Percentiles rank a stretch among this genome's conserved stretches.
These are phyloP conservation scores for Theonella swinhoei DNA, from an alignment of 37 sponge, comb jelly and placozoan genomes.

Conservation along the genomic window DNA sequence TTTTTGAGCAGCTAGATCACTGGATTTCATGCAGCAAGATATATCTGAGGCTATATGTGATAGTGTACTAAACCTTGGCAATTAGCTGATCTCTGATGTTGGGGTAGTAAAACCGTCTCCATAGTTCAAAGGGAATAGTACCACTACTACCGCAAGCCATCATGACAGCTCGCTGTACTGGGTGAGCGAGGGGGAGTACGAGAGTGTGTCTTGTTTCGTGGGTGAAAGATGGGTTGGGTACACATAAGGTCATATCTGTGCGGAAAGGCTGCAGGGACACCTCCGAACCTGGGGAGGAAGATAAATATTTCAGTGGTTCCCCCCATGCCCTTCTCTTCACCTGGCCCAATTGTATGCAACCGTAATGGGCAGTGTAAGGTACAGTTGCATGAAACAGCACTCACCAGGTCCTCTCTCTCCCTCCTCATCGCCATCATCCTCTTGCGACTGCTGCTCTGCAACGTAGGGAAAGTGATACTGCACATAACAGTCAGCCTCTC, in stretches of 20 bases:
- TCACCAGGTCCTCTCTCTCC: neutral
- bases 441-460: neutral
- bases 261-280: conserved; percentile 39
- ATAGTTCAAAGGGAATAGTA: conserved; percentile 83
- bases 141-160: conserved; percentile 43
- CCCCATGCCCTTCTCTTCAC: neutral
- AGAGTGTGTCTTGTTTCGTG: conserved; percentile 55
- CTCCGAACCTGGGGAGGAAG: neutral
- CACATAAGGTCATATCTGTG: conserved; percentile 63
- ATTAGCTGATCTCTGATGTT: conserved; percentile 90
- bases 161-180: conserved; percentile 56
- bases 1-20: too few relatives aligned
- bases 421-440: conserved; percentile 9
- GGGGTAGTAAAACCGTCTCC: conserved; percentile 91
- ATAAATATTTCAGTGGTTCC: too few relatives aligned
- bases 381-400: too few relatives aligned
- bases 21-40: too few relatives aligned
- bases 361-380: too few relatives aligned
- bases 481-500: conserved; percentile 88
- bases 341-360: too few relatives aligned
- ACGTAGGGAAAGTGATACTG: conserved; percentile 82
- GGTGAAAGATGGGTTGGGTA: conserved; percentile 60
- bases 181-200: conserved; percentile 13
- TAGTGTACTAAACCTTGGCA: too few relatives aligned
- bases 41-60: too few relatives aligned